These are phyloP conservation scores for Encarsia formosa DNA, from an alignment of 2,888 invertebrate genomes.

Conservation along the genomic window DNA sequence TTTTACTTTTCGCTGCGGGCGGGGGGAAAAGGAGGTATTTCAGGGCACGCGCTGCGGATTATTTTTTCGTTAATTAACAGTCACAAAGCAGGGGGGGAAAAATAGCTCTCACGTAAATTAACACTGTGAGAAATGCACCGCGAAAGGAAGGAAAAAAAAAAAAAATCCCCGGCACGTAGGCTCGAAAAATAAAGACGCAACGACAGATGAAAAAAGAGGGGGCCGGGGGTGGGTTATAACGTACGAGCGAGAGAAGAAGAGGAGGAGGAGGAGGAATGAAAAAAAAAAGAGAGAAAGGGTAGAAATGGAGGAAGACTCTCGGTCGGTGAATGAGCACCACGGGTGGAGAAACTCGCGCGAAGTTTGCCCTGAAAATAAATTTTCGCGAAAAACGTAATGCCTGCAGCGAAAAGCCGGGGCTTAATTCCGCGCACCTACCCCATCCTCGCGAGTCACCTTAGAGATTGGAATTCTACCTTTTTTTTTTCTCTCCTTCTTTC, in stretches of 20 bases:
- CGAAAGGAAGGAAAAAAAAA: too few relatives aligned
- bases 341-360: constrained; percentile 7
- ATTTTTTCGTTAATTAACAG: too few relatives aligned
- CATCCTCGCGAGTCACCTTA: constrained; percentile 15
- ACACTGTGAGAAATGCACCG: too few relatives aligned
- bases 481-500: background rate
- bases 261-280: constrained; percentile 6
- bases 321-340: constrained; percentile 13
- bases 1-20: too few relatives aligned
- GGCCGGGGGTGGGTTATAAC: background rate
- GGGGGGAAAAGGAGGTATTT: too few relatives aligned
- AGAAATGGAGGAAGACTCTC: constrained; percentile 16
- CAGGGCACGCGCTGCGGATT: too few relatives aligned
- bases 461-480: constrained; percentile 15
- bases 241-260: background rate
- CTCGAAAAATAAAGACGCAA: background rate
- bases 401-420: constrained; percentile 25
- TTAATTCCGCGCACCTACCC: constrained; percentile 22
- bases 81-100: too few relatives aligned
- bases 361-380: constrained; percentile 31
- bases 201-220: background rate
- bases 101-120: too few relatives aligned
- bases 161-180: background rate
- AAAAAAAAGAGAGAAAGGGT: constrained; percentile 20
- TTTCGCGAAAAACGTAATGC: constrained; percentile 31